phyloP scores from a whole-genome alignment of 2,113 vertebrate species.

The Nothoprocta perdicaria region DNA sequence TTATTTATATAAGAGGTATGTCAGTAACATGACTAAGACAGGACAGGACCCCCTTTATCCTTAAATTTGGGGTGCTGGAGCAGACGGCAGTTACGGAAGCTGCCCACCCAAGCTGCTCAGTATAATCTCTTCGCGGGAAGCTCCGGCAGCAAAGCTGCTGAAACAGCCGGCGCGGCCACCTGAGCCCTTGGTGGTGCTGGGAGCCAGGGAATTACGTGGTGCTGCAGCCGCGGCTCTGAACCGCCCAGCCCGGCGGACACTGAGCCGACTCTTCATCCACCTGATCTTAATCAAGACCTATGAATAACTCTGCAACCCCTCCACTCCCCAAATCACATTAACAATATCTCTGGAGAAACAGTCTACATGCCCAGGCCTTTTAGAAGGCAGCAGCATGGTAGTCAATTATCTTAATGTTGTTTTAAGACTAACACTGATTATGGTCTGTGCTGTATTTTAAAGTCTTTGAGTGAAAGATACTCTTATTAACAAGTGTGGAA shows the following conservation, averaged over 20 bases:
- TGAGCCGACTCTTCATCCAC: not conserved
- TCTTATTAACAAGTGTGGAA: not conserved
- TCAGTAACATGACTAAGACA: not conserved
- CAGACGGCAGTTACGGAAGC: not conserved
- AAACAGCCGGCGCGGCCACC: not conserved
- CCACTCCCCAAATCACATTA: not conserved
- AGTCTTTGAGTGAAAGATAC: not conserved
- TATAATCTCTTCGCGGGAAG: not conserved
- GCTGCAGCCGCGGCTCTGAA: not conserved
- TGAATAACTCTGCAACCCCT: not conserved
- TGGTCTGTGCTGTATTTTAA: not conserved
- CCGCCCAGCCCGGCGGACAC: not conserved
- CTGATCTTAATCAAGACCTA: not conserved
- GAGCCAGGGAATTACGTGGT: not conserved
- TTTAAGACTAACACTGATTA: not conserved
- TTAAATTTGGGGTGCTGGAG: slow-evolving; percentile 11
- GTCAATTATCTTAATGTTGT: not conserved
- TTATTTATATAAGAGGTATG: not conserved
- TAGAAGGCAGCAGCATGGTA: not conserved
- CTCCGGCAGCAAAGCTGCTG: slow-evolving; percentile 21
- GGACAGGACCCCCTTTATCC: not conserved
- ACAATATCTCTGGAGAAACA: not conserved
- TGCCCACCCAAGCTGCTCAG: slow-evolving; percentile 21
- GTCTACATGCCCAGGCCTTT: not conserved
- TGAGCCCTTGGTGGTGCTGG: not conserved